Base-by-base conservation (phyloP, 2,888 invertebrate genomes). In the Diplolepis rosae region DNA sequence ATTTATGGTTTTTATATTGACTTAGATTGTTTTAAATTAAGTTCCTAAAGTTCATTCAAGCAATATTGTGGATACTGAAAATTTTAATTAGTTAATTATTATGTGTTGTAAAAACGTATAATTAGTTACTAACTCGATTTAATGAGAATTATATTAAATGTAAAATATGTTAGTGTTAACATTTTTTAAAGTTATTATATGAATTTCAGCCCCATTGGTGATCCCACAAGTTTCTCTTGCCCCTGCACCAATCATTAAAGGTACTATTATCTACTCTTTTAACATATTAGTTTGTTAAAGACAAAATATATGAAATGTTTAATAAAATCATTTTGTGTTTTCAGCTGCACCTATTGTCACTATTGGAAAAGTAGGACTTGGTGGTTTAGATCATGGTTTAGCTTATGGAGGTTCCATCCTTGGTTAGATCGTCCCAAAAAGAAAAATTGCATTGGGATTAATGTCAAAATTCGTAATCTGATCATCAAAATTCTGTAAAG, bases 161-260 rank as follows among this genome's bases (percentile, higher is more conserved):
- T n/a, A n/a, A n/a, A n/a, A n/a, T 22, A 24, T 22, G 9, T 0
- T 48, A 2, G 7, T 22, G 11, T 48, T 18, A 15, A 18, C 11
- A 48, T 48, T 18, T 48, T 48, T 22, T 22, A 1, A 48, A 42
- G 11, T 22, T 22, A 3, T 9, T 7, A 15, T 22, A 18, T 48
- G 27, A 27, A 18, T 61, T 61, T 27, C 61, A 61, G 61, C 61
- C 7, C 61, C 61, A 18, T 6, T 61, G 5, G 22, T 24, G 35
- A 11, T 61, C 13, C 61, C 51, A 7, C 24, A 51, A 51, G 2
- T 51, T 5, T 22, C 50, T 24, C 22, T 50, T 51, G 51, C 51
- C 27, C 51, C 24, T 27, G 24, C 24, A 13, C 51, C 51, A 27
- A 24, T 51, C n/a, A 2, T 51, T 5, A 51, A 51, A 24, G 51